These are phyloP conservation scores for Eretmodus cyanostictus DNA, from an alignment of 2,113 vertebrate genomes.

Conservation along the genomic window DNA sequence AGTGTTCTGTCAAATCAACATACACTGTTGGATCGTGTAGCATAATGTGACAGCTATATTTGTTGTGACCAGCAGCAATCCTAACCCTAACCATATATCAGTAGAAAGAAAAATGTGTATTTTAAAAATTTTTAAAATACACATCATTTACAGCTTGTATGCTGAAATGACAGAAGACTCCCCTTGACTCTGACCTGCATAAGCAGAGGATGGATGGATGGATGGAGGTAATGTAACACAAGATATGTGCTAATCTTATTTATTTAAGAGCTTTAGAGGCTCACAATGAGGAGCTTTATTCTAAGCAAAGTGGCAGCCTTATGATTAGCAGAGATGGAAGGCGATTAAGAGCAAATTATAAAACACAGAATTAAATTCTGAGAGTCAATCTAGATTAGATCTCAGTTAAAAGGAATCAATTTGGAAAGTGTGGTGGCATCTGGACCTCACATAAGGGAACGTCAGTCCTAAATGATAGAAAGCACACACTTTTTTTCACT, in stretches of 20 bases:
- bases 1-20: background rate
- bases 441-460: background rate
- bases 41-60: background rate
- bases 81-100: background rate
- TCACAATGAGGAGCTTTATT: slow-evolving; percentile 39
- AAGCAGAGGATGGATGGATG: background rate
- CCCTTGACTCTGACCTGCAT: background rate
- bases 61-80: background rate
- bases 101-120: background rate
- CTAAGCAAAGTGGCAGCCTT: slow-evolving; percentile 26
- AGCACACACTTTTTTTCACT: background rate
- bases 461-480: background rate
- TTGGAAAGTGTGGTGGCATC: slow-evolving; percentile 5
- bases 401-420: slow-evolving; percentile 39
- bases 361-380: slow-evolving; percentile 48
- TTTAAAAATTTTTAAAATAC: fast-evolving
- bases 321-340: slow-evolving; percentile 25
- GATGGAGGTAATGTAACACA: background rate
- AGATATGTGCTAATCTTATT: slow-evolving; percentile 57
- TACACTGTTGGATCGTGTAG: background rate
- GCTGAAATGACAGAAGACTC: background rate
- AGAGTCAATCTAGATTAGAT: slow-evolving; percentile 46
- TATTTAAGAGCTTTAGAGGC: slow-evolving; percentile 56
- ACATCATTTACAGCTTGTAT: background rate
- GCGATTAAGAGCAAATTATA: slow-evolving; percentile 53